Conservation (phyloP, 2,888 invertebrate species). For the Hylaea fasciaria region DNA sequence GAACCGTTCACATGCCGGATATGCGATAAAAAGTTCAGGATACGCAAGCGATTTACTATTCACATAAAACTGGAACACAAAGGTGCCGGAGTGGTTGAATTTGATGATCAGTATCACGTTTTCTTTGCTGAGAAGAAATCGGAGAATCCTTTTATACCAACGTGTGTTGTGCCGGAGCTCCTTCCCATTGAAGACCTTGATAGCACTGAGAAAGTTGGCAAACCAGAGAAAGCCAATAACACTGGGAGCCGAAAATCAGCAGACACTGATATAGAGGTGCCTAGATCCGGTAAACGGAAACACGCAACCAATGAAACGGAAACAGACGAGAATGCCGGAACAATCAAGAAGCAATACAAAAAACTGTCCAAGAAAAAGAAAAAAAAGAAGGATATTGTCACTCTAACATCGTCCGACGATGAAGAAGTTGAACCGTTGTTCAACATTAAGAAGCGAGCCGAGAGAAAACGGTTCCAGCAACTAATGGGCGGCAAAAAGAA, state of each 20-base stretch:
- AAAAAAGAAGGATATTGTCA: constrained; percentile 5
- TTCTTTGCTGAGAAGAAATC: constrained; percentile 69
- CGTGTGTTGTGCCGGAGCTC: constrained; percentile 39
- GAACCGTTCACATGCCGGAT: constrained; percentile 70
- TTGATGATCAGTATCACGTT: constrained; percentile 71
- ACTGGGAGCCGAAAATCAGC: neutral
- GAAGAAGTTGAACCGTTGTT: constrained; percentile 17
- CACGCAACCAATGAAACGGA: neutral
- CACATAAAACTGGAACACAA: constrained; percentile 73
- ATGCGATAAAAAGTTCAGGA: constrained; percentile 61
- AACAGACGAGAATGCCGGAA: neutral
- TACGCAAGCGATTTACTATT: constrained; percentile 67
- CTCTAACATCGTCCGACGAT: constrained; percentile 19
- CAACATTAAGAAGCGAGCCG: constrained; percentile 15
- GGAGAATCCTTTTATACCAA: constrained; percentile 55
- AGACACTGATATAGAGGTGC: neutral
- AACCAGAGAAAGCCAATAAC: constrained; percentile 1
- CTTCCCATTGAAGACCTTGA: constrained; percentile 17
- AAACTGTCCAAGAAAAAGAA: constrained; percentile 34
- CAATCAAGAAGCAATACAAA: constrained; percentile 22
- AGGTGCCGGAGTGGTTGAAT: constrained; percentile 69
- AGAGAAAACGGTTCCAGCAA: constrained; percentile 12
- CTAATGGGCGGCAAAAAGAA: neutral
- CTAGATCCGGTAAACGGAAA: neutral
- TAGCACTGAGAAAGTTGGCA: constrained; percentile 9